Evolutionary conservation across 2,797 vertebrate genomes (phyloP).

Genomic region (Acanthurus lineatus): DNA sequence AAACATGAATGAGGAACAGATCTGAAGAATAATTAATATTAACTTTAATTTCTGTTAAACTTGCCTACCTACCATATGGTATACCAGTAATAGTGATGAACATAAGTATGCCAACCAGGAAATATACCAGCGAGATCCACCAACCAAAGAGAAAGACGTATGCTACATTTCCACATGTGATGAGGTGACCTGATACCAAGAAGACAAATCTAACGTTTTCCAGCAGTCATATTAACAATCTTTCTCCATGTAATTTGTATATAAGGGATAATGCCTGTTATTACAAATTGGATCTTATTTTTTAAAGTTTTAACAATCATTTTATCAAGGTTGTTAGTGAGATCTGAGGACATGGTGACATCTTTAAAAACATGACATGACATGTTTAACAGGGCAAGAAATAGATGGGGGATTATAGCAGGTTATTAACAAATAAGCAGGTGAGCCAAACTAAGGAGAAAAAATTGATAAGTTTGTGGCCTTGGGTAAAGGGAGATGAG

Average conservation of each 20-base stretch:
- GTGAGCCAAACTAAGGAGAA: too few relatives aligned
- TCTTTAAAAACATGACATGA: not conserved
- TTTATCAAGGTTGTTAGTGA: not conserved
- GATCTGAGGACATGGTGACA: not conserved
- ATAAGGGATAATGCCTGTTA: not conserved
- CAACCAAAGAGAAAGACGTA: constrained; percentile 91
- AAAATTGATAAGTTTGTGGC: too few relatives aligned
- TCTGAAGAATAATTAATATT: not conserved
- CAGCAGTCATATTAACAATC: not conserved
- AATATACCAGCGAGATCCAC: constrained; percentile 89
- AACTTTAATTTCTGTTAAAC: not conserved
- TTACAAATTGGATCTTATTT: not conserved
- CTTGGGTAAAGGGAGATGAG: too few relatives aligned
- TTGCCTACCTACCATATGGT: constrained; percentile 85
- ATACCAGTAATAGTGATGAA: constrained; percentile 85
- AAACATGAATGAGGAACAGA: not conserved
- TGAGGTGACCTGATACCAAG: constrained; percentile 79
- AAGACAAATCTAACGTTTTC: constrained; percentile 2
- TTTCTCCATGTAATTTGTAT: not conserved
- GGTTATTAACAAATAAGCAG: too few relatives aligned
- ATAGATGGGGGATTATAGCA: too few relatives aligned
- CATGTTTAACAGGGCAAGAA: too few relatives aligned
- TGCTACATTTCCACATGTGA: constrained; percentile 88
- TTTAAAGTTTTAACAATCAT: not conserved
- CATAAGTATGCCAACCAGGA: constrained; percentile 86